Evolutionary conservation across 1,140 invertebrate species (phyloP), one percentile per base, ranked within the genome.

Genomic region (Dendrolimus punctatus): DNA sequence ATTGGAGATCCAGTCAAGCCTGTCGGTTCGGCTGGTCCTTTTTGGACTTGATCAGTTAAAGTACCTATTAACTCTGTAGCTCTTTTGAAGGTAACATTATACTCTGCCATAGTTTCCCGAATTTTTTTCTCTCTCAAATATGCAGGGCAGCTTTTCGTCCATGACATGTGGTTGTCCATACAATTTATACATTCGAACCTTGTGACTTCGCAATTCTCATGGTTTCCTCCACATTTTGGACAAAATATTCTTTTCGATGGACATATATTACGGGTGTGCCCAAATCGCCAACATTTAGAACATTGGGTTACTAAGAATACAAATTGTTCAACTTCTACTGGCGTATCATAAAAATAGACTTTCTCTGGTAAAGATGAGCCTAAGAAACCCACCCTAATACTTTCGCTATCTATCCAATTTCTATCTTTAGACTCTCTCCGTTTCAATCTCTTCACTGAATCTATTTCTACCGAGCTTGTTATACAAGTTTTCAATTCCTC

Each of bases 121-220:
- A 71, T 45, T 5, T 41, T 36, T 36, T 62, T 71, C 43, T 72
- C 66, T 48, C 65, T 72, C 46, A 44, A 43, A 45, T 50, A 69
- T 23, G 49, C 45, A 36, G 66, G 66, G 9, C 63, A 68, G 4
- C 37, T 44, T 49, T 55, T 64, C 41, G 48, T 50, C 6, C 66
- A 44, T 0, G 63, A 39, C 44, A 66, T 51, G 49, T 72, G 66
- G 8, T 51, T 47, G 0, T 62, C 58, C 4, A 43, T 44, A 46
- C 68, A 71, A 43, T 68, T 71, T 2, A 64, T 44, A 46, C 69
- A 55, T 6, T n/a, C 40, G 37, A 52, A 57, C 39, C 38, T 46
- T 50, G 48, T 50, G 2, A 44, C 39, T 23, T 53, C 43, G 8
- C 51, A 53, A 44, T 58, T 56, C 7, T 37, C 46, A 48, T 56